phyloP scores from a whole-genome alignment of 2,797 vertebrate genomes.

The Hydrolagus colliei region DNA sequence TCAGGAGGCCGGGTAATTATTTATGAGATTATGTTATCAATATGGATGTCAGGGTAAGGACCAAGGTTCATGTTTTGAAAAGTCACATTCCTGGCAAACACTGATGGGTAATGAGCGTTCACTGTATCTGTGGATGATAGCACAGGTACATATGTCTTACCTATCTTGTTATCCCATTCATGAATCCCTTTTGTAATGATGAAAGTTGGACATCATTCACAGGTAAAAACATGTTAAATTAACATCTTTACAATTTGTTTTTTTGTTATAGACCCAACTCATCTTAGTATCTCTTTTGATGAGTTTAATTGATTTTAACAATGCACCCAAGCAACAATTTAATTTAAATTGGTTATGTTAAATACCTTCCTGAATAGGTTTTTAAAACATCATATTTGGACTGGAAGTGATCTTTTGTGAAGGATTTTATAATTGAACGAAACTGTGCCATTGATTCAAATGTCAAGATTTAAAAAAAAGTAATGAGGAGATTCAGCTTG shows the following conservation, averaged over 20 bases:
- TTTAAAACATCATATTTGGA: neutral
- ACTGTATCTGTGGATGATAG: neutral
- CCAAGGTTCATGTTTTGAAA: constrained; percentile 8
- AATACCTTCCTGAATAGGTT: neutral
- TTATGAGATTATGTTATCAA: constrained; percentile 37
- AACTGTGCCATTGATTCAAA: too few relatives aligned
- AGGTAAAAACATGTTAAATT: constrained; percentile 15
- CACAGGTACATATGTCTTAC: constrained; percentile 11
- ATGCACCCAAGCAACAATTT: neutral
- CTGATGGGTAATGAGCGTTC: constrained; percentile 23
- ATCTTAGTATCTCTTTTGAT: neutral
- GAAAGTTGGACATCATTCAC: constrained; percentile 11
- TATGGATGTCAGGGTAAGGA: constrained; percentile 38
- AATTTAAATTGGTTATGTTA: constrained; percentile 12
- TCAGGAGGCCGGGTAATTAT: constrained; percentile 39
- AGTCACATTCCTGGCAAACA: constrained; percentile 16
- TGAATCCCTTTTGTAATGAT: constrained; percentile 22
- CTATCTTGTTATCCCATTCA: neutral
- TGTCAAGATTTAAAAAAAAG: too few relatives aligned
- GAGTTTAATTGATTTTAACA: constrained; percentile 8
- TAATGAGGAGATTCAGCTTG: too few relatives aligned
- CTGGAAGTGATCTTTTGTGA: neutral
- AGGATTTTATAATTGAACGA: constrained; percentile 6
- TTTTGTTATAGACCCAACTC: constrained; percentile 1
- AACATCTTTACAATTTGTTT: constrained; percentile 5